Conservation (phyloP, 2,797 vertebrate species). For the Rhinella marina region DNA sequence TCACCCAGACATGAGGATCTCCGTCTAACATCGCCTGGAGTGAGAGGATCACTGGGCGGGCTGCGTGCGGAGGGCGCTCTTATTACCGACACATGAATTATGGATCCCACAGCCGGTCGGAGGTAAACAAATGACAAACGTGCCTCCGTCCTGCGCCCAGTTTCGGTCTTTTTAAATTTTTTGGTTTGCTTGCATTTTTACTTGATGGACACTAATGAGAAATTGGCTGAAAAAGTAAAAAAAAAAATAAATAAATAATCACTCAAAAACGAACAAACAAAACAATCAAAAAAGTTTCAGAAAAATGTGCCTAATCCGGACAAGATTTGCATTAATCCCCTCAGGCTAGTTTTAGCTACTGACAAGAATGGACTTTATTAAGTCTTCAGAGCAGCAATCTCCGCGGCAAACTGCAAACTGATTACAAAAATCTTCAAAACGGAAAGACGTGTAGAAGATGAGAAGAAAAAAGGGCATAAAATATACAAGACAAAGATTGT, state of each 20-base stretch:
- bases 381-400: not conserved
- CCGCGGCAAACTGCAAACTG: not conserved
- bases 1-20: not conserved
- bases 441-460: not conserved
- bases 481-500: not conserved
- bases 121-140: not conserved
- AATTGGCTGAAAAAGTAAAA: not conserved
- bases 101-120: not conserved
- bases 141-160: not conserved
- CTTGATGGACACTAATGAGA: constrained; percentile 30
- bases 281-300: not conserved
- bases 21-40: constrained; percentile 12
- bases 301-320: not conserved
- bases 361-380: constrained; percentile 14
- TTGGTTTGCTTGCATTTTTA: constrained; percentile 21
- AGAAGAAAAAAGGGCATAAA: not conserved
- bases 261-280: not conserved
- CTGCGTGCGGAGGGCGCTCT: not conserved
- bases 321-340: not conserved
- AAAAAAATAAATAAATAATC: not conserved
- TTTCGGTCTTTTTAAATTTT: not conserved
- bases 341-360: not conserved
- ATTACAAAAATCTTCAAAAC: not conserved
- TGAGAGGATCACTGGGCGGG: not conserved
- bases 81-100: constrained; percentile 33